Conservation (phyloP, 2,797 vertebrate species). For the Champsocephalus esox region DNA sequence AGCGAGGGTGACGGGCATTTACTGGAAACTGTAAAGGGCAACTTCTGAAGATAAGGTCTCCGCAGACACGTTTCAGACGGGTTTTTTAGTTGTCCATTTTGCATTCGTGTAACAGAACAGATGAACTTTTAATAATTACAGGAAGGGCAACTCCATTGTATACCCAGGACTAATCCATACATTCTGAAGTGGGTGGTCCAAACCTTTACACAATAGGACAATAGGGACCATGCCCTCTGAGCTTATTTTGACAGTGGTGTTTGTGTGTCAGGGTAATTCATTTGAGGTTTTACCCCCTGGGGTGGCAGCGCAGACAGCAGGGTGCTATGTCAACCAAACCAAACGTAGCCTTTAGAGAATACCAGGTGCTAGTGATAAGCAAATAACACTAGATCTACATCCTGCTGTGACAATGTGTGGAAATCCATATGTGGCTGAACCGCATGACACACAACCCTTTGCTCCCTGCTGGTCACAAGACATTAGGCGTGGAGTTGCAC, state of each 20-base stretch:
- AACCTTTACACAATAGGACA: constrained; percentile 6
- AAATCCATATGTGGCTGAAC: not conserved
- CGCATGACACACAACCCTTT: not conserved
- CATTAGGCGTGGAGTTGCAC: not conserved
- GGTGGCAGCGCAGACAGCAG: constrained; percentile 17
- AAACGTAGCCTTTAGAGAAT: constrained; percentile 1
- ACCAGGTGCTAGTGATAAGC: constrained; percentile 1
- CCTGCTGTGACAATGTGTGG: not conserved
- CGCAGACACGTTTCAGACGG: not conserved
- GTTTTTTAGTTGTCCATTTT: not conserved
- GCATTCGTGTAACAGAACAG: not conserved
- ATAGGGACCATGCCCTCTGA: constrained; percentile 9
- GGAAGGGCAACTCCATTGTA: not conserved
- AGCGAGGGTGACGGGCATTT: not conserved
- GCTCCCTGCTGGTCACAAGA: constrained; percentile 1
- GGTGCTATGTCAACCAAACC: constrained; percentile 34
- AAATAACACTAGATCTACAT: constrained; percentile 1
- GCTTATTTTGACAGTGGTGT: constrained; percentile 30
- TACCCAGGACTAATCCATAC: not conserved
- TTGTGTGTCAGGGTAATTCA: constrained; percentile 14
- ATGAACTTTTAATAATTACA: not conserved
- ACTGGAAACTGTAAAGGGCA: constrained; percentile 1
- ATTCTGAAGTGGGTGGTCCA: not conserved
- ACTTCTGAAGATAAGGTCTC: not conserved
- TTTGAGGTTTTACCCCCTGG: constrained; percentile 22